Base-by-base conservation (phyloP, 2,113 vertebrate species). In the Pseudolaguvia tuberculata region DNA sequence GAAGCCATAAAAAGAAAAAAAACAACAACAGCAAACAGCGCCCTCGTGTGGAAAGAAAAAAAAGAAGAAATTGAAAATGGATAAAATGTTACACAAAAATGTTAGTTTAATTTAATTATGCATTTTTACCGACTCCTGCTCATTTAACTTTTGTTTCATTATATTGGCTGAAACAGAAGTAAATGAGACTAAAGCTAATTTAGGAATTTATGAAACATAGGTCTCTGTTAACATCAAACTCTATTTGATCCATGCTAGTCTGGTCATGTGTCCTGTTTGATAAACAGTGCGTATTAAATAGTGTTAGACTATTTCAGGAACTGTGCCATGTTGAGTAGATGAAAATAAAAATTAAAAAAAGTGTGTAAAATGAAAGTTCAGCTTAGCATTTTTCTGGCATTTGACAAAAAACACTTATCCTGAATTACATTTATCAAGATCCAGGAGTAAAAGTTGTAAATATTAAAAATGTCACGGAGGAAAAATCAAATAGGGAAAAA, bases 1-100 rank as follows among this genome's bases (percentile, higher is more conserved):
- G 87, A 81, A 78, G 70, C 75, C 79, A 55, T 31, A 59, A 73
- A 8, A 55, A 53, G 74, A 18, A 55, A 75, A 21, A 8, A 14
- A 57, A 18, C 14, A 25, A 52, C 1, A 21, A 80, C 25, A 75
- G 39, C 65, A 27, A 73, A 69, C 47, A 8, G 65, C 55, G 56
- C 56, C 74, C 18, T 15, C 65, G 2, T 42, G 75, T 47, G 72
- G 71, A 58, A 47, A 76, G 57, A 48, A 17, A 72, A 83, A 51
- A 75, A 42, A 42, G 7, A 42, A 42, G 7, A 42, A 42, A 42
- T 42, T 42, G 39, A 42, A 8, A 42, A 42, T 9, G 1, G 39
- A 42, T 42, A 4, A 35, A 35, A 4, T 42, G 39, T 42, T 42
- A 9, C 39, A 42, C 39, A 42, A 9, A 42, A 42, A 5, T 5